A percentile compares a stretch with the other conserved stretches of the same genome.
Evolutionary conservation across 2,113 vertebrate species (phyloP).

Genomic region (Rattus norvegicus): DNA sequence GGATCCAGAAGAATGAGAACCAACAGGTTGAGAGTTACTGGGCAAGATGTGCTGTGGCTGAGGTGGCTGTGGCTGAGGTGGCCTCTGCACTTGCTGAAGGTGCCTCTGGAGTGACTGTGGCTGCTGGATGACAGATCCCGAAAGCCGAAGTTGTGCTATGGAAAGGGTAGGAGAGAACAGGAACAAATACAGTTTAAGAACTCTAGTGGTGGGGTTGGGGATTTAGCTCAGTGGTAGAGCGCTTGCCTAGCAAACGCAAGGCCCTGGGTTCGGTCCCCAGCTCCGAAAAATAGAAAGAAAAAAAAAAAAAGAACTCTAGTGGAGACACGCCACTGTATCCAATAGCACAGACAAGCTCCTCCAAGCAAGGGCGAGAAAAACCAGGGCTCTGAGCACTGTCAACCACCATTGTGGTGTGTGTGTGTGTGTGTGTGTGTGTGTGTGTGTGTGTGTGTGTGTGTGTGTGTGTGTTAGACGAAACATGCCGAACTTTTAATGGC

Average conservation of each 20-base stretch:
- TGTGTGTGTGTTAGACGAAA: not conserved
- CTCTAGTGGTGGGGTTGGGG: too few relatives aligned
- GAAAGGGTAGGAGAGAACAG: slow-evolving; percentile 71
- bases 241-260: too few relatives aligned
- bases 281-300: too few relatives aligned
- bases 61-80: slow-evolving; percentile 73
- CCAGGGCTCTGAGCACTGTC: not conserved
- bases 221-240: too few relatives aligned
- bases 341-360: too few relatives aligned
- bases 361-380: not conserved
- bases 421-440: not conserved
- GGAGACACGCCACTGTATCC: too few relatives aligned
- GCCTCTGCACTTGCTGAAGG: not conserved
- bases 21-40: slow-evolving; percentile 83
- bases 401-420: not conserved
- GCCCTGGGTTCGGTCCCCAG: too few relatives aligned
- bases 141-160: slow-evolving; percentile 85
- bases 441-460: too few relatives aligned
- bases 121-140: slow-evolving; percentile 84
- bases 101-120: slow-evolving; percentile 12
- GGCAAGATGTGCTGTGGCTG: slow-evolving; percentile 80
- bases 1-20: slow-evolving; percentile 87
- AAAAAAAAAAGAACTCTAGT: not conserved
- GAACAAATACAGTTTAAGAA: not conserved
- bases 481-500: not conserved